phyloP scores from a whole-genome alignment of 2,888 invertebrate species.

The Mongoloraphidia duomilia region DNA sequence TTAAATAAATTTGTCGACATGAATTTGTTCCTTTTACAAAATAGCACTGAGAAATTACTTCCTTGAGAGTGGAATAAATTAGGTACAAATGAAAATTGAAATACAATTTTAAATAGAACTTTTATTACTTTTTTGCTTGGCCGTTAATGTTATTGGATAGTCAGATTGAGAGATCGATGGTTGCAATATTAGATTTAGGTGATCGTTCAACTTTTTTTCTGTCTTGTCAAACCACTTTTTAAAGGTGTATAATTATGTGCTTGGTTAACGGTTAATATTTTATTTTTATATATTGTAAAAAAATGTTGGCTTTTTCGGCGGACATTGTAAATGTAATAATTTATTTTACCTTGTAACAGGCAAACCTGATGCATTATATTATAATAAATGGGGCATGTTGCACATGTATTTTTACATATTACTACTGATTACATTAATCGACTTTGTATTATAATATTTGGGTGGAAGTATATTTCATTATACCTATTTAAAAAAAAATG shows the following conservation, averaged over 20 bases:
- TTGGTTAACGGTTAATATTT: conserved; percentile 4
- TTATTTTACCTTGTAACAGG: conserved; percentile 5
- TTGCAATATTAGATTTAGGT: conserved; percentile 3
- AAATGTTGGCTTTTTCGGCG: conserved; percentile 8
- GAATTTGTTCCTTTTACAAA: too few species aligned
- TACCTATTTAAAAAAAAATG: conserved; percentile 17
- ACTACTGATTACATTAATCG: conserved; percentile 41
- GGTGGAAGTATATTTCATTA: conserved; percentile 32
- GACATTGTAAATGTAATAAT: conserved; percentile 5
- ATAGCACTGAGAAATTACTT: too few species aligned
- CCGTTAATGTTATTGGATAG: too few species aligned
- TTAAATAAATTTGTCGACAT: too few species aligned
- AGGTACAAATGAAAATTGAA: not conserved
- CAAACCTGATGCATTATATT: conserved; percentile 8
- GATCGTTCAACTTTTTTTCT: not conserved
- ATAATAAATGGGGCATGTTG: conserved; percentile 29
- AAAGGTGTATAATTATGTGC: not conserved
- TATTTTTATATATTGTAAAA: conserved; percentile 7
- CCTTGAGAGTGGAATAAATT: not conserved
- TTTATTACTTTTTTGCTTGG: not conserved
- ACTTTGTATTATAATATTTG: conserved; percentile 30
- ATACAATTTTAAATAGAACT: not conserved
- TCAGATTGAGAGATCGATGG: not conserved
- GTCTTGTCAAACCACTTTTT: not conserved
- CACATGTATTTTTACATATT: conserved; percentile 32